These are phyloP conservation scores for Engraulis encrasicolus DNA, from an alignment of 2,113 vertebrate genomes.

Conservation along the genomic window DNA sequence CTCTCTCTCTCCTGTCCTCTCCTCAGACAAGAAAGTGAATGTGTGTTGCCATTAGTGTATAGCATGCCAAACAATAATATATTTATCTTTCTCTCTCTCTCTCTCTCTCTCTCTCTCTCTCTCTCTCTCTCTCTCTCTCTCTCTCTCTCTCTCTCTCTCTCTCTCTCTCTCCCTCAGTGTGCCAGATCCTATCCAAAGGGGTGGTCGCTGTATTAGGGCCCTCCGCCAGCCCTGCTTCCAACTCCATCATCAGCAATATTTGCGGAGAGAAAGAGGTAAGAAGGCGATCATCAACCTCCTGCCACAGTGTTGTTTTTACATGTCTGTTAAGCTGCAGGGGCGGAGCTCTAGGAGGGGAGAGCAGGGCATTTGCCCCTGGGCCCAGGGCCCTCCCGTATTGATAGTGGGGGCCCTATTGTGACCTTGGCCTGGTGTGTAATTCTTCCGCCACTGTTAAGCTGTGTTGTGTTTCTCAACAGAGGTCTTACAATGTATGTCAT, in stretches of 20 bases:
- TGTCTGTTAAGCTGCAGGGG: too few relatives aligned
- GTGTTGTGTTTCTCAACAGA: too few relatives aligned
- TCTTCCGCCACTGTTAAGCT: too few relatives aligned
- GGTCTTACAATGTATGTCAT: too few relatives aligned
- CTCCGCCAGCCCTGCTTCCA: slow-evolving; percentile 95
- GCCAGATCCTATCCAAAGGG: slow-evolving; percentile 97
- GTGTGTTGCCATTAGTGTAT: too few relatives aligned
- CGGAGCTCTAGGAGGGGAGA: too few relatives aligned
- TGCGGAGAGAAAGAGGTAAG: slow-evolving; percentile 99
- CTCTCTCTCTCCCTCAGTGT: slow-evolving; percentile 79
- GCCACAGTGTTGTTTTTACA: not conserved
- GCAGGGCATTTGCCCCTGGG: too few relatives aligned
- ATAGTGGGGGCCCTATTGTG: too few relatives aligned
- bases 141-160: slow-evolving; percentile 31
- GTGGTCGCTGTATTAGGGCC: slow-evolving; percentile 95
- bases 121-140: not conserved
- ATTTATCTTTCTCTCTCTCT: not conserved
- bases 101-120: slow-evolving; percentile 11
- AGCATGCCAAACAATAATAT: too few relatives aligned
- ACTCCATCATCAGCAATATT: slow-evolving; percentile 99
- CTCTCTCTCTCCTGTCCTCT: not conserved
- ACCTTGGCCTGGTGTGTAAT: too few relatives aligned
- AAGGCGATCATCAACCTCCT: not conserved
- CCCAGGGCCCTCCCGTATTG: too few relatives aligned
- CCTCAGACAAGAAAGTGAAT: too few relatives aligned